These are phyloP conservation scores for Ambastaia sidthimunki DNA, from an alignment of 2,797 vertebrate genomes.

Conservation along the genomic window DNA sequence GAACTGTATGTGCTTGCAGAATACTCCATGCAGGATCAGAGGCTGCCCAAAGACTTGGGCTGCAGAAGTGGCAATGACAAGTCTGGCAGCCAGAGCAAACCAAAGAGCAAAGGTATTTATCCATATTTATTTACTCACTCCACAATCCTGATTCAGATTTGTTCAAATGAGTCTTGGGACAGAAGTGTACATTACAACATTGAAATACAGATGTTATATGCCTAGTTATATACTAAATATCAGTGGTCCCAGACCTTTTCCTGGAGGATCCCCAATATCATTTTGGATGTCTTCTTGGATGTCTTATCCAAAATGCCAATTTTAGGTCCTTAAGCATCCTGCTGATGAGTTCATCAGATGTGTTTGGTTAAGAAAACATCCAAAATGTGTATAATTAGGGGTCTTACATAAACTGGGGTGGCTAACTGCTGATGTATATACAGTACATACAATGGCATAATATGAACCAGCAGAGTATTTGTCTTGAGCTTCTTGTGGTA, in stretches of 20 bases:
- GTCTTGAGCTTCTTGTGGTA: background rate
- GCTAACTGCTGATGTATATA: background rate
- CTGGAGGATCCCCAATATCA: background rate
- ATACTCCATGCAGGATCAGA: constrained; percentile 86
- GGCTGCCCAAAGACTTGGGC: constrained; percentile 91
- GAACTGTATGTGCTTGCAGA: constrained; percentile 66
- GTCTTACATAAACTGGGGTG: background rate
- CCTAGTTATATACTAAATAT: background rate
- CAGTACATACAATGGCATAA: background rate
- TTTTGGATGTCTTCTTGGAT: background rate
- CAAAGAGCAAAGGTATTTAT: constrained; percentile 92
- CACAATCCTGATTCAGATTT: background rate
- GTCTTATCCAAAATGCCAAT: no score
- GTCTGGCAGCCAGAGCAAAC: constrained; percentile 90
- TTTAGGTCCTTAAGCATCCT: no score
- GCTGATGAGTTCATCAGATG: background rate
- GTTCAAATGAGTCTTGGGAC: background rate
- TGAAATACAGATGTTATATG: background rate
- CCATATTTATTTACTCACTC: constrained; percentile 7
- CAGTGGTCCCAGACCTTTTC: background rate
- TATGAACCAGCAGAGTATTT: background rate
- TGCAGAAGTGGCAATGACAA: constrained; percentile 89
- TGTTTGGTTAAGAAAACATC: background rate
- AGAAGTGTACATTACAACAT: background rate
- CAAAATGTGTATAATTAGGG: background rate